Conservation (phyloP, 2,113 vertebrate species). For the Cheirogaleus medius region DNA sequence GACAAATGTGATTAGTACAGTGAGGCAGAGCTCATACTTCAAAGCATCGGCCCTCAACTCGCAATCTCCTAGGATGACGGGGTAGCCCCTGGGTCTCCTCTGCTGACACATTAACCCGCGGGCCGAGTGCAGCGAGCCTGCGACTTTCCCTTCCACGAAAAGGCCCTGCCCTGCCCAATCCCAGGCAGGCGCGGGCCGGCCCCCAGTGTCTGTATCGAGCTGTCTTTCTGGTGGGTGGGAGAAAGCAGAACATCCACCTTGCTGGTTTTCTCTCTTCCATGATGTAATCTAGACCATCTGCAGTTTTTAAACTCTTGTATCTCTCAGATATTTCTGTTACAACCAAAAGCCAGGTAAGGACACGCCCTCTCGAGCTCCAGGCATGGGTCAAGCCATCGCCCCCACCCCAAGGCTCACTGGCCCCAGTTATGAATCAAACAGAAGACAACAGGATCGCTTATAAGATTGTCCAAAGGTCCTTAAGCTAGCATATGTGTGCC, state of each 20-base stretch:
- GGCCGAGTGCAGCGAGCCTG: fast-evolving
- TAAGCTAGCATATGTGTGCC: fast-evolving
- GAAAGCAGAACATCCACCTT: neutral
- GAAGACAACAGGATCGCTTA: fast-evolving
- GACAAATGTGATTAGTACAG: neutral
- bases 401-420: neutral
- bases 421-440: no score
- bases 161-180: no score
- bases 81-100: neutral
- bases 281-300: no score
- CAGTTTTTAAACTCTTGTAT: neutral
- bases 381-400: neutral
- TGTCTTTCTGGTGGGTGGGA: neutral
- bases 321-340: fast-evolving
- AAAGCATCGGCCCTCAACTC: fast-evolving
- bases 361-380: neutral
- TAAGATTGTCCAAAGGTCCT: fast-evolving
- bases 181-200: fast-evolving
- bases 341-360: neutral
- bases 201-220: neutral
- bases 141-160: no score
- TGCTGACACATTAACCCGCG: neutral
- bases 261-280: no score
- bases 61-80: neutral
- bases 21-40: neutral